Conservation (phyloP, 2,888 invertebrate species). For the Andrena camellia region DNA sequence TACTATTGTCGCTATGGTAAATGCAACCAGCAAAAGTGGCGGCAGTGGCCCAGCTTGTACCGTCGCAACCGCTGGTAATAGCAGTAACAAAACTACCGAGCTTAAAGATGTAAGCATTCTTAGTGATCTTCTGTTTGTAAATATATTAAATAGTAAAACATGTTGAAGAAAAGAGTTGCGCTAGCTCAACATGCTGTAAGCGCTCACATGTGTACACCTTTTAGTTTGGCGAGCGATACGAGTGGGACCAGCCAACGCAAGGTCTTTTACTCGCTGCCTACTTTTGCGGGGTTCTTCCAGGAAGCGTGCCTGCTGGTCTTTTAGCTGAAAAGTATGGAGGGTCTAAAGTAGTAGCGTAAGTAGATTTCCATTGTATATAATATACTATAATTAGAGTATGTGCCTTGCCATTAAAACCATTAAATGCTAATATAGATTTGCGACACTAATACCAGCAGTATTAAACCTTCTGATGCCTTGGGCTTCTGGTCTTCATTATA, state of each 20-base stretch:
- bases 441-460: slow-evolving; percentile 82
- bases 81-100: slow-evolving; percentile 39
- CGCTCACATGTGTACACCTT: slow-evolving; percentile 16
- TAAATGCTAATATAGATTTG: slow-evolving; percentile 74
- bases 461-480: slow-evolving; percentile 82
- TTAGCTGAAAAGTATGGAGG: slow-evolving; percentile 83
- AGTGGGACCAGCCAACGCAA: slow-evolving; percentile 81
- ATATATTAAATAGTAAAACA: not conserved
- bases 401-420: slow-evolving; percentile 12
- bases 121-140: slow-evolving; percentile 6
- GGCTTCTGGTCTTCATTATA: slow-evolving; percentile 78
- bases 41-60: slow-evolving; percentile 62
- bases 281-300: slow-evolving; percentile 81
- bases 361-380: slow-evolving; percentile 33
- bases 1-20: slow-evolving; percentile 82
- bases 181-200: not conserved
- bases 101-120: slow-evolving; percentile 72
- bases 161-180: not conserved
- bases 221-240: slow-evolving; percentile 80
- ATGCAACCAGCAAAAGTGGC: slow-evolving; percentile 63
- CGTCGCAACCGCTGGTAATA: slow-evolving; percentile 3
- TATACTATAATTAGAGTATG: not conserved
- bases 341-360: slow-evolving; percentile 83
- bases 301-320: slow-evolving; percentile 81
- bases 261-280: slow-evolving; percentile 79